Base-by-base conservation (phyloP, 2,797 vertebrate species). In the Dendrocincla tyrannina region DNA sequence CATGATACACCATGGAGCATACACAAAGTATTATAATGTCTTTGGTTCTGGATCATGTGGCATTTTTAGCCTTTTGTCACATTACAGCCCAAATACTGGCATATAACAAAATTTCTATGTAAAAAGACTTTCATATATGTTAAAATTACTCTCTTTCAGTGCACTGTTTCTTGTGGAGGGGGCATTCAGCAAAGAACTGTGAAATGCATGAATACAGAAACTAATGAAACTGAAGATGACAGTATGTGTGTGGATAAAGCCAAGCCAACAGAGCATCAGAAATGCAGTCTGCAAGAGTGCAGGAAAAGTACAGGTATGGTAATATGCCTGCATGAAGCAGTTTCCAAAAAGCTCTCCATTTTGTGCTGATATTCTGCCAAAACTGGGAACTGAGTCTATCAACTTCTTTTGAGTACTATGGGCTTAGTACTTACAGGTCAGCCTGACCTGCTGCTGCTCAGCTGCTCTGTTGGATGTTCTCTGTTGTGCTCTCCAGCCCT, bases 221-320 rank as follows among this genome's bases (percentile, higher is more conserved):
- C 91, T 33, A 95, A 77, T 53, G 70, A 88, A 78, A 96, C 94
- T 4, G 86, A 97, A 91, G 95, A 94, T 32, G 72, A 55, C 24
- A 96, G 76, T 47, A 49, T 91, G n/a, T 98, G 98, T 68, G 42
- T 95, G 79, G 89, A 94, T 7, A 85, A 97, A 72, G n/a, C 76
- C 47, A 98, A 94, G 70, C 98, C 98, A 53, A 75, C 41, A 18
- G 92, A 96, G 27, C 66, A 95, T 15, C 97, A 96, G 88, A 94
- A 95, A n/a, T 98, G 98, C 92, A 97, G 94, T 89, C 79, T 80
- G 23, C 97, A 96, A 56, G 91, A 96, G 14, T 98, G 98, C 87
- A 77, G 41, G 33, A 97, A 53, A 68, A 97, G 17, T 64, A 39
- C 95, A 68, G 97, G 98, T 98, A 96, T 41, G 83, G 72, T 53